Evolutionary conservation across 2,888 invertebrate species (phyloP).

Genomic region (Chydorus sphaericus): DNA sequence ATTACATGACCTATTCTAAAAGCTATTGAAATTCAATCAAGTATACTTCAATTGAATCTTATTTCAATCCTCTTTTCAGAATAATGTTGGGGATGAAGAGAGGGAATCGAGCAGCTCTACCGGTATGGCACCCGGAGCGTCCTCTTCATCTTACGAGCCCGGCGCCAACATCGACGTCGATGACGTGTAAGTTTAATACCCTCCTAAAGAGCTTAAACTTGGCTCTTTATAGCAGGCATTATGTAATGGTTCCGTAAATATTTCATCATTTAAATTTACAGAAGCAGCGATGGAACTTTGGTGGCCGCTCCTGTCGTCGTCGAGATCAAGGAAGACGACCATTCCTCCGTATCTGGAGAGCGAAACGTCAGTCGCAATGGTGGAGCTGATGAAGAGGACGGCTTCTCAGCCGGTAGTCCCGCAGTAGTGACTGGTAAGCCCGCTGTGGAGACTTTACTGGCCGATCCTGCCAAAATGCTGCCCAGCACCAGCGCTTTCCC

Average conservation of each 20-base stretch:
- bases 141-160: no score
- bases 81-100: no score
- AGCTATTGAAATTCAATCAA: neutral
- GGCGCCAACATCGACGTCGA: conserved; percentile 3
- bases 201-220: no score
- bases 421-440: neutral
- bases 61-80: no score
- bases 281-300: neutral
- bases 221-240: no score
- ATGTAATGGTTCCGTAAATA: no score
- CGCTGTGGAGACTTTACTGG: neutral
- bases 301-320: neutral
- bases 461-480: neutral
- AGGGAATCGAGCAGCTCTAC: no score
- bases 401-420: neutral
- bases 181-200: neutral
- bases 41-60: neutral
- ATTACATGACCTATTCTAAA: neutral
- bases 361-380: neutral
- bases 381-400: neutral
- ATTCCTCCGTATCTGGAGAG: neutral
- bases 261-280: no score
- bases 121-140: no score
- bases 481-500: neutral
- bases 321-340: conserved; percentile 4